phyloP scores from a whole-genome alignment of 2,888 invertebrate genomes.

The Neria commutata region DNA sequence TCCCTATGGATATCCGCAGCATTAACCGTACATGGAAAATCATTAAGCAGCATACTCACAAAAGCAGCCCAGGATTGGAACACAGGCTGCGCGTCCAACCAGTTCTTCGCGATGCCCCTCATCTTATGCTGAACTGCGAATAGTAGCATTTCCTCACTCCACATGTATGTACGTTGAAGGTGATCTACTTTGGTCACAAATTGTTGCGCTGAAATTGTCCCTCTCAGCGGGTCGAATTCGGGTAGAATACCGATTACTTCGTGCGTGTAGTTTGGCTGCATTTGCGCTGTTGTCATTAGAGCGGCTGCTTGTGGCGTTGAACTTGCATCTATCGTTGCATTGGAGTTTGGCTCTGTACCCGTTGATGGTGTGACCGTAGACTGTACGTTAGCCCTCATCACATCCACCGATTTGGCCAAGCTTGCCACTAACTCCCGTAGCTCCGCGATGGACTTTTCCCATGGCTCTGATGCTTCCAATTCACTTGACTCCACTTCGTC shows the following conservation, averaged over 20 bases:
- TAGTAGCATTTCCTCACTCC: background rate
- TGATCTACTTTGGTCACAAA: slow-evolving; percentile 6
- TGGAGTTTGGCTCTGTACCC: too few relatives aligned
- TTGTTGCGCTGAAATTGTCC: background rate
- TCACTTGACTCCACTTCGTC: too few relatives aligned
- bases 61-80: slow-evolving; percentile 14
- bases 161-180: background rate
- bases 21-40: slow-evolving; percentile 20
- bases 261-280: too few relatives aligned
- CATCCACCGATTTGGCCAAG: too few relatives aligned
- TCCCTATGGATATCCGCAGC: slow-evolving; percentile 23
- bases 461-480: too few relatives aligned
- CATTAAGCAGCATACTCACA: background rate
- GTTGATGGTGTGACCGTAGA: too few relatives aligned
- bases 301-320: too few relatives aligned
- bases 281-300: too few relatives aligned
- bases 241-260: background rate
- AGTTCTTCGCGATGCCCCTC: slow-evolving; percentile 1
- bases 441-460: too few relatives aligned
- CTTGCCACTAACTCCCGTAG: too few relatives aligned
- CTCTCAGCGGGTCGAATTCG: slow-evolving; percentile 7
- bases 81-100: slow-evolving; percentile 16
- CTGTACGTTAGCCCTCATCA: too few relatives aligned
- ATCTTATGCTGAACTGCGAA: background rate
- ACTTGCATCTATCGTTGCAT: too few relatives aligned